Conservation (phyloP, 2,113 vertebrate genomes). For the Astur gentilis region DNA sequence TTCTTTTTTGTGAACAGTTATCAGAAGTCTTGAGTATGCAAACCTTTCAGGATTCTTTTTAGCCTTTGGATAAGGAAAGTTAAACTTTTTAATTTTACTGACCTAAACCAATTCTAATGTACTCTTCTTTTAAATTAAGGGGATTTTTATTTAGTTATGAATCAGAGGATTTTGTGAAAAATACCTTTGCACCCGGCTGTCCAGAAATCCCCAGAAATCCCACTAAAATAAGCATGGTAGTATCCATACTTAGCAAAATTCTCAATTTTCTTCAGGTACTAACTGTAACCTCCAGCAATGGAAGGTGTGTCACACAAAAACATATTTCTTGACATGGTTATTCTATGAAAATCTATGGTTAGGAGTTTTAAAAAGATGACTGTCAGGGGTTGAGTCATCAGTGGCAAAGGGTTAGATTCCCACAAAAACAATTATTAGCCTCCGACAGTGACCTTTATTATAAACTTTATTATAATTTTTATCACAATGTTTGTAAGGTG, state of each 20-base stretch:
- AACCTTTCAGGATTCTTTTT: not conserved
- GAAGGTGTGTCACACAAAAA: conserved; percentile 9
- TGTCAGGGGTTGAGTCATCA: conserved; percentile 74
- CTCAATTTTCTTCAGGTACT: conserved; percentile 57
- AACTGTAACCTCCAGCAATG: not conserved
- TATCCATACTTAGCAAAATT: not conserved
- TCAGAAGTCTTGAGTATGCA: not conserved
- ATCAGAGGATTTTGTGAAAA: not conserved
- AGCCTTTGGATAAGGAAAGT: not conserved
- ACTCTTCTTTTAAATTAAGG: not conserved
- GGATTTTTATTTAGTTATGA: not conserved
- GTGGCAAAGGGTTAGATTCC: conserved; percentile 80
- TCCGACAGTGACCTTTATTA: conserved; percentile 84
- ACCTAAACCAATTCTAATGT: not conserved
- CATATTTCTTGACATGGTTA: not conserved
- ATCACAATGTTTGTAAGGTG: conserved; percentile 52
- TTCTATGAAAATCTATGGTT: conserved; percentile 48
- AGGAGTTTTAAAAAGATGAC: conserved; percentile 66
- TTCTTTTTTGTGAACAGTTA: not conserved
- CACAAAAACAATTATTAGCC: conserved; percentile 74
- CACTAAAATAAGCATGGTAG: not conserved
- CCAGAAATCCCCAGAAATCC: not conserved
- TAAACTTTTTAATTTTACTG: not conserved
- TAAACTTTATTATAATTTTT: conserved; percentile 78
- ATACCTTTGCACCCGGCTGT: not conserved